These are phyloP conservation scores for Rotaria sp. DNA, from an alignment of 2,888 invertebrate species.

Conservation along the genomic window DNA sequence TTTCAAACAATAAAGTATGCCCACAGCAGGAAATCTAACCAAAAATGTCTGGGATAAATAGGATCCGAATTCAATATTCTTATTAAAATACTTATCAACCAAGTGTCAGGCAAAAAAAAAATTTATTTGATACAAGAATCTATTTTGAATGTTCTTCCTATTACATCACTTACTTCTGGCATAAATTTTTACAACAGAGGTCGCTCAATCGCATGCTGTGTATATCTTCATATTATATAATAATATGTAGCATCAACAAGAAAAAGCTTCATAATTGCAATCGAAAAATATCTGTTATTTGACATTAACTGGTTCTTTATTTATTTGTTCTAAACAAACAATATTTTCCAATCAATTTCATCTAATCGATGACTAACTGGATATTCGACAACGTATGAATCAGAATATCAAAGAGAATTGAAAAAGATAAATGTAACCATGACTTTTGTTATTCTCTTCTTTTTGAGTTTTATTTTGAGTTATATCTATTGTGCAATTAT, in stretches of 20 bases:
- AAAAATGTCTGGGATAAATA: too few relatives aligned
- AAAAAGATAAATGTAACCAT: neutral
- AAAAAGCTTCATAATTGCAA: neutral
- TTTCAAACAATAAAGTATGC: too few relatives aligned
- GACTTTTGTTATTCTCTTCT: neutral
- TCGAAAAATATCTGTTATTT: neutral
- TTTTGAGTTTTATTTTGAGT: neutral
- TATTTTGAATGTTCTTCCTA: too few relatives aligned
- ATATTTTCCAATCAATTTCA: neutral
- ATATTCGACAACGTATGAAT: neutral
- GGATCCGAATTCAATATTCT: too few relatives aligned
- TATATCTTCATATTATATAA: too few relatives aligned
- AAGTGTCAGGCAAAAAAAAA: too few relatives aligned
- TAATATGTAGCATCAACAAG: neutral
- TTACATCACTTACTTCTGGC: too few relatives aligned
- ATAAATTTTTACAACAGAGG: too few relatives aligned
- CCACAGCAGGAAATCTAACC: too few relatives aligned
- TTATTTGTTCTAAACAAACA: neutral
- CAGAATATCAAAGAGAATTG: neutral
- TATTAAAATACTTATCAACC: too few relatives aligned
- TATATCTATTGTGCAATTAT: neutral
- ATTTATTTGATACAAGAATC: too few relatives aligned
- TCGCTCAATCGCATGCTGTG: too few relatives aligned
- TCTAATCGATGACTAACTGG: neutral
- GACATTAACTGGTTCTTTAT: neutral